These are phyloP conservation scores for Chironomus riparius DNA, from an alignment of 2,888 invertebrate genomes.

Conservation along the genomic window DNA sequence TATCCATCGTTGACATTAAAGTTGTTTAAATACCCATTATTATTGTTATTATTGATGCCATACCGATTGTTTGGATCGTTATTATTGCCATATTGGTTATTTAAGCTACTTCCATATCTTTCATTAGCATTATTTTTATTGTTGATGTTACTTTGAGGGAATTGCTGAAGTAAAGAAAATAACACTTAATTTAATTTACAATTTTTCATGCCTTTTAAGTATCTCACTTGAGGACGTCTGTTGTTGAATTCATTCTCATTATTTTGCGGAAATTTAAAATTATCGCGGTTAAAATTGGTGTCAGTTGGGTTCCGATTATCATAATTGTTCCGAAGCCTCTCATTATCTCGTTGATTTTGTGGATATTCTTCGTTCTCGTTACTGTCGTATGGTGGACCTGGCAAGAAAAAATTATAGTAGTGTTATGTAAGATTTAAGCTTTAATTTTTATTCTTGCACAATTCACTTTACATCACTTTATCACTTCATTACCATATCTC, in stretches of 20 bases:
- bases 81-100: constrained; percentile 27
- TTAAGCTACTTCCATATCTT: constrained; percentile 28
- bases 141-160: not conserved
- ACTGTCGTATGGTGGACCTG: constrained; percentile 38
- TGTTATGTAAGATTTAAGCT: no score
- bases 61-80: constrained; percentile 31
- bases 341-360: constrained; percentile 10
- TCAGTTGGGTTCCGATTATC: constrained; percentile 17
- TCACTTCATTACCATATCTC: constrained; percentile 40
- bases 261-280: not conserved
- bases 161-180: not conserved
- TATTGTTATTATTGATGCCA: constrained; percentile 20
- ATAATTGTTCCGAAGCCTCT: not conserved
- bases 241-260: not conserved
- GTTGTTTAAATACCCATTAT: constrained; percentile 44
- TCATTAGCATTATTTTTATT: constrained; percentile 30
- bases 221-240: not conserved
- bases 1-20: constrained; percentile 40
- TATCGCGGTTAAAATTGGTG: constrained; percentile 29
- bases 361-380: constrained; percentile 14
- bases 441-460: no score
- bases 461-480: not conserved
- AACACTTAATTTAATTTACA: no score
- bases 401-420: no score
- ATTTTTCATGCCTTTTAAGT: not conserved